Conservation (phyloP, 2,888 invertebrate species). For the Molorchus minor region DNA sequence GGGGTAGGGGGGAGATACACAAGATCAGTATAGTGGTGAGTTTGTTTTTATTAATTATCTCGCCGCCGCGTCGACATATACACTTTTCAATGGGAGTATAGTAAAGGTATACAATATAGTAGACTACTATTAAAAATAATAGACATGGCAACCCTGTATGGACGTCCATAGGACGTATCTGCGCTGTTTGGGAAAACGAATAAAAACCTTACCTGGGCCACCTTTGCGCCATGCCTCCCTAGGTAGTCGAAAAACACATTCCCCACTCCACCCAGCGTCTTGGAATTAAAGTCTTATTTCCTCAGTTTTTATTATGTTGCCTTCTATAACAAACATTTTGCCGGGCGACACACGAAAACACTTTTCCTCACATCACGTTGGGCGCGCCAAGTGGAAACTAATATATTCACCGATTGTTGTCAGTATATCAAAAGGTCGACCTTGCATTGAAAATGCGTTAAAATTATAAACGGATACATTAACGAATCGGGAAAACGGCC, state of each 20-base stretch:
- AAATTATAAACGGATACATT: neutral
- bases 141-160: no score
- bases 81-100: no score
- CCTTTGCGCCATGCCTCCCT: slow-evolving; percentile 8
- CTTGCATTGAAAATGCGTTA: neutral
- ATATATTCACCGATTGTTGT: no score
- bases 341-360: neutral
- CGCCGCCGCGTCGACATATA: no score
- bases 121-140: no score
- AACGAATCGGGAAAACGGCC: neutral
- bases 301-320: slow-evolving; percentile 17
- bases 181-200: no score
- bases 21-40: no score
- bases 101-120: no score
- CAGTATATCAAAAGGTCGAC: no score
- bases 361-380: neutral
- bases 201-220: slow-evolving; percentile 14
- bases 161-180: no score
- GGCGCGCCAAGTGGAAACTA: neutral
- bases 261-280: slow-evolving; percentile 10
- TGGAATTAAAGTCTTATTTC: slow-evolving; percentile 11
- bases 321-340: slow-evolving; percentile 2
- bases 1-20: no score
- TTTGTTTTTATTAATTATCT: no score
- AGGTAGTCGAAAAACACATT: slow-evolving; percentile 10